Base-by-base conservation (phyloP, 2,113 vertebrate species). In the Tenebrosternarchus preto region DNA sequence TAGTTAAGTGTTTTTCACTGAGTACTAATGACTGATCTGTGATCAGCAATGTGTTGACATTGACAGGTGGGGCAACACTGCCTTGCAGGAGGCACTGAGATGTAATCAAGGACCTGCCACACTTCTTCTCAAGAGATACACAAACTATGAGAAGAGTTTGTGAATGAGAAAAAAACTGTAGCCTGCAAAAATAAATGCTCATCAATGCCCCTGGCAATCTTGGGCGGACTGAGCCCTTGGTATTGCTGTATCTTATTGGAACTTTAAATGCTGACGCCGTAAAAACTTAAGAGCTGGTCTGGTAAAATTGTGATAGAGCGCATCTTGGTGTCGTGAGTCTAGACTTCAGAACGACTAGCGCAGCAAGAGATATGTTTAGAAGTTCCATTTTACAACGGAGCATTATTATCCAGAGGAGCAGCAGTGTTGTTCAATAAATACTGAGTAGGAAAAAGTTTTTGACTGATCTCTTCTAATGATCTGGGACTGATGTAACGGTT, bases 61-160 rank as follows among this genome's bases (percentile, higher is more conserved):
- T 78, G 5, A 68, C 74, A 92, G 91, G 57, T 92, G 91, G 90
- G 91, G 90, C 57, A 89, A 89, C 77, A 89, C 86, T 36, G 77
- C 90, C 27, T 82, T 91, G 76, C 88, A 91, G 55, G 89, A 91
- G 73, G 90, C 91, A 43, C 50, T 76, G 43, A 86, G 89, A 67
- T 86, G 83, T 77, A 86, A 83, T 84, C 82, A 73, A 29, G 84
- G 80, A 4, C 83, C 85, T 53, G 87, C 84, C 2, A 75, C 85
- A n/a, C 83, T 83, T 67, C 81, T 90, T 64, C 88, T 91, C 39
- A 87, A 76, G 74, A 89, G 81, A 73, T 85, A 83, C 46, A 27
- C 81, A 70, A 82, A 85, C 61, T 77, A 76, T 29, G 71, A 84
- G 56, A 75, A 81, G 77, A 66, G 55, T 50, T 53, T 79, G 70